Conservation (phyloP, 2,888 invertebrate species). For the Rutpela maculata region DNA sequence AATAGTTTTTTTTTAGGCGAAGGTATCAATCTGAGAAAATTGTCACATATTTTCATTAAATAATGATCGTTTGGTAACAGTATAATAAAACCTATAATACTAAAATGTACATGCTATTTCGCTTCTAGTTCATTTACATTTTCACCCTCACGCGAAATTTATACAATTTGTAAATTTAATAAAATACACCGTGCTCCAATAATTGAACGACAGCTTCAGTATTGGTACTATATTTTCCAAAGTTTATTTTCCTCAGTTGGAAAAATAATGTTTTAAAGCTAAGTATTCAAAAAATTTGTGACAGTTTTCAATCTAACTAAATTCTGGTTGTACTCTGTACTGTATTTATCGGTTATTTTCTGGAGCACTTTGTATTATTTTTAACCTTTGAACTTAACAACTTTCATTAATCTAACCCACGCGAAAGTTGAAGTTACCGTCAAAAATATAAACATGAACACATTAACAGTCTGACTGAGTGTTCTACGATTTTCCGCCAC, state of each 20-base stretch:
- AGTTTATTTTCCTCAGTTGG: not conserved
- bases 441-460: conserved; percentile 61
- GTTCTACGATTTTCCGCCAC: conserved; percentile 31
- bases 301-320: not conserved
- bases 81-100: conserved; percentile 34
- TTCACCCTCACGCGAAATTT: conserved; percentile 37
- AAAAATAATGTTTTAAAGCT: conserved; percentile 7
- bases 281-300: not conserved
- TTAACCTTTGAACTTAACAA: conserved; percentile 20
- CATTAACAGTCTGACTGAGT: conserved; percentile 54
- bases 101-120: conserved; percentile 39
- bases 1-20: not conserved
- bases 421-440: conserved; percentile 33
- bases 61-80: conserved; percentile 31
- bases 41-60: conserved; percentile 28
- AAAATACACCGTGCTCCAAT: not conserved
- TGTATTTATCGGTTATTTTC: not conserved
- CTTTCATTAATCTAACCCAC: conserved; percentile 28
- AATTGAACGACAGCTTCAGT: not conserved
- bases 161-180: conserved; percentile 33
- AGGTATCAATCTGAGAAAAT: conserved; percentile 14
- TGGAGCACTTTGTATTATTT: not conserved
- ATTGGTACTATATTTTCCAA: not conserved
- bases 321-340: not conserved
- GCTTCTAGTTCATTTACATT: conserved; percentile 37